Percentiles rank a stretch among this genome's conserved stretches.
Evolutionary conservation across 2,888 invertebrate species (phyloP).

Genomic region (Lepetodrilus schrolli): DNA sequence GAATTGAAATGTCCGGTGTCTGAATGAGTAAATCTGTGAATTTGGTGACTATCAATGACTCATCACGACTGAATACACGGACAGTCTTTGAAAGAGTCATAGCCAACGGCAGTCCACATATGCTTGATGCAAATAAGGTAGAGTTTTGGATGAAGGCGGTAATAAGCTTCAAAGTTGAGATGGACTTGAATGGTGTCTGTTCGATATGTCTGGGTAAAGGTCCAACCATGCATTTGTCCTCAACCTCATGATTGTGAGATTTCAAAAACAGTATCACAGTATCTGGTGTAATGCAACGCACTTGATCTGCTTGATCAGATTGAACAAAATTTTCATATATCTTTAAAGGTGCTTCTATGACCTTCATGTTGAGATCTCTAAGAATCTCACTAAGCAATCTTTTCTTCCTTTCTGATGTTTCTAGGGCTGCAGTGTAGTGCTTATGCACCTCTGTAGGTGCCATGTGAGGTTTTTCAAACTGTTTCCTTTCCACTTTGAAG

Average conservation of each 20-base stretch:
- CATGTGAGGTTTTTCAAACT: not conserved
- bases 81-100: slow-evolving; percentile 1
- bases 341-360: slow-evolving; percentile 25
- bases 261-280: slow-evolving; percentile 33
- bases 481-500: not conserved
- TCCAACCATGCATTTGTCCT: slow-evolving; percentile 23
- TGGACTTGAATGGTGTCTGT: not conserved
- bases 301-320: slow-evolving; percentile 1
- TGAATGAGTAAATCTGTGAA: not conserved
- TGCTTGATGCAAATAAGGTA: not conserved
- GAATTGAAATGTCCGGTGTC: not conserved
- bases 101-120: slow-evolving; percentile 22
- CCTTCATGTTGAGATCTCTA: slow-evolving; percentile 35
- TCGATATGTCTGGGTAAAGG: not conserved
- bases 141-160: not conserved
- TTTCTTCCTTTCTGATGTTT: not conserved
- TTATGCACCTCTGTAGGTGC: not conserved
- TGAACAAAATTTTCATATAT: slow-evolving; percentile 29
- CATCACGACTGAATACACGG: not conserved
- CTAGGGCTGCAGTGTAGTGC: not conserved
- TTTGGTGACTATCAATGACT: slow-evolving; percentile 6
- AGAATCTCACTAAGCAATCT: slow-evolving; percentile 21
- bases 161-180: not conserved
- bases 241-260: not conserved
- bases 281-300: slow-evolving; percentile 33